Percentiles rank a stretch among this genome's conserved stretches.
Evolutionary conservation across 2,888 invertebrate species (phyloP).

Genomic region (Dendrolimus houi): DNA sequence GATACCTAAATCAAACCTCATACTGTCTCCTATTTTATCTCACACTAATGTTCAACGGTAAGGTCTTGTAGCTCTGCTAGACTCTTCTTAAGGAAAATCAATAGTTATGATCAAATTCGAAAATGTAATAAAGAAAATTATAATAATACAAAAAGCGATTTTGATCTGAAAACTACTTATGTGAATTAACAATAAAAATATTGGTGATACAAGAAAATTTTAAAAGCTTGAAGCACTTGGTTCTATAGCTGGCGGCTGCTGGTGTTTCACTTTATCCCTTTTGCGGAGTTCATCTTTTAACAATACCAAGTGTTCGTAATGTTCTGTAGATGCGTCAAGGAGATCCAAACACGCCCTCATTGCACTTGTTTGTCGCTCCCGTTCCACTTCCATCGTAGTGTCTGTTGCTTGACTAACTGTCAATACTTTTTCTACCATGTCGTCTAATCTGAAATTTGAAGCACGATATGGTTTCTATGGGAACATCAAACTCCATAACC

Average conservation of each 20-base stretch:
- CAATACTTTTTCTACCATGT: slow-evolving; percentile 53
- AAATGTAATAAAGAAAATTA: too few relatives aligned
- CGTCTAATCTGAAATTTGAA: slow-evolving; percentile 40
- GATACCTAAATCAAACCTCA: too few relatives aligned
- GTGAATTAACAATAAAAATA: not conserved
- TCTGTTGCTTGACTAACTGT: slow-evolving; percentile 46
- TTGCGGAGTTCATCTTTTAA: slow-evolving; percentile 47
- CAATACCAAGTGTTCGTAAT: slow-evolving; percentile 56
- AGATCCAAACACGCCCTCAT: slow-evolving; percentile 45
- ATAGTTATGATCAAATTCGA: too few relatives aligned
- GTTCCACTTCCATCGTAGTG: slow-evolving; percentile 40
- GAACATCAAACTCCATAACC: too few relatives aligned
- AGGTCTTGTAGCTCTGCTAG: too few relatives aligned
- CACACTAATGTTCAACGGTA: too few relatives aligned
- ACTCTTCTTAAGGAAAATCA: too few relatives aligned
- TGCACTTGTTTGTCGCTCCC: slow-evolving; percentile 40
- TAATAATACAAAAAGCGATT: too few relatives aligned
- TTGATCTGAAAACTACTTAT: too few relatives aligned
- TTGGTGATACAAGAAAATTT: not conserved
- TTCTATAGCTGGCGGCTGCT: slow-evolving; percentile 47
- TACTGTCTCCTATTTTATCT: too few relatives aligned
- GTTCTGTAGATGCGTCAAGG: slow-evolving; percentile 50
- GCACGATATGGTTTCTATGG: too few relatives aligned
- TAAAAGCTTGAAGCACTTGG: slow-evolving; percentile 28
- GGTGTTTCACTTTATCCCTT: slow-evolving; percentile 24